Percentiles rank a stretch among this genome's conserved stretches.
Evolutionary conservation across 2,888 invertebrate genomes (phyloP).

Genomic region (Acanthococcus lagerstroemiae): DNA sequence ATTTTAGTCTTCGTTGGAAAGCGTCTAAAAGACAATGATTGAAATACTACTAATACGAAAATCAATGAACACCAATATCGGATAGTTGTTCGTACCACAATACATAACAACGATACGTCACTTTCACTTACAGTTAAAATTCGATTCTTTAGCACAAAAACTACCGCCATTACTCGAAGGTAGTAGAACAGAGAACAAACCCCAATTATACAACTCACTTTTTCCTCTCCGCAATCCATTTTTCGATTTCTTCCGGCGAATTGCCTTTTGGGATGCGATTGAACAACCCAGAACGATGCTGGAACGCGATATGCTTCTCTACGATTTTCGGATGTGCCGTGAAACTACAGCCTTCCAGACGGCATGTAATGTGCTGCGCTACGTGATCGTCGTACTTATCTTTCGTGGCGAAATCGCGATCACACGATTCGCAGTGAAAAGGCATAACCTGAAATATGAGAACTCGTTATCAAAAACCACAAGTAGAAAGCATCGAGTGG

Average conservation of each 20-base stretch:
- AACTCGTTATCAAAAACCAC: too few relatives aligned
- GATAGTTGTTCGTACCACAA: too few relatives aligned
- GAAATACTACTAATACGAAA: too few relatives aligned
- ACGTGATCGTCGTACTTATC: conserved; percentile 56
- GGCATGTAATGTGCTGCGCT: conserved; percentile 66
- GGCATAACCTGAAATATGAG: too few relatives aligned
- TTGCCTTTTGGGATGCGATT: conserved; percentile 62
- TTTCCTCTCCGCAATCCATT: conserved; percentile 74
- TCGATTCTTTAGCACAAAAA: too few relatives aligned
- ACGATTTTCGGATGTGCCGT: conserved; percentile 68
- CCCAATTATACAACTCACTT: background rate
- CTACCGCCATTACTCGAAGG: background rate
- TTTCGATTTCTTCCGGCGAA: conserved; percentile 69
- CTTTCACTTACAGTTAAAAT: too few relatives aligned
- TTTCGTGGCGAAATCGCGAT: conserved; percentile 55
- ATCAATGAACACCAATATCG: too few relatives aligned
- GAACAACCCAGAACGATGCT: conserved; percentile 75
- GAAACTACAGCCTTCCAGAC: conserved; percentile 69
- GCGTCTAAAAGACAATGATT: conserved; percentile 45
- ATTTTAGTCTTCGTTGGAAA: conserved; percentile 57
- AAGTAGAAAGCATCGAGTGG: too few relatives aligned
- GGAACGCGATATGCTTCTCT: conserved; percentile 67
- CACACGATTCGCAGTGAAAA: conserved; percentile 75
- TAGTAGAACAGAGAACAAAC: background rate
- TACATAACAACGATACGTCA: too few relatives aligned